Evolutionary conservation across 2,888 invertebrate species (phyloP).

Genomic region (Dynastes tityus): DNA sequence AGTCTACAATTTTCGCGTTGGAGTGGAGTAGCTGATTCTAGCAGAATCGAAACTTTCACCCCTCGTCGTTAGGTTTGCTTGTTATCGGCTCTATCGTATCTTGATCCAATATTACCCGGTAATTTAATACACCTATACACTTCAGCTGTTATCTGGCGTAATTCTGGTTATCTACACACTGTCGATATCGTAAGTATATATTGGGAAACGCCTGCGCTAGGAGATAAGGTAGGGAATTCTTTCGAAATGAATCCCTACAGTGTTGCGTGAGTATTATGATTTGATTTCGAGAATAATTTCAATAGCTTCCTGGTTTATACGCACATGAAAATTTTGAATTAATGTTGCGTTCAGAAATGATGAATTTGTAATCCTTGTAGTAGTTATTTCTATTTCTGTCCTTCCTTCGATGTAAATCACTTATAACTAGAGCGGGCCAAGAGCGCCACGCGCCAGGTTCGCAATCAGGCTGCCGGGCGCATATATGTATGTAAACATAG

Average conservation of each 20-base stretch:
- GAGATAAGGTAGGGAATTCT: constrained; percentile 4
- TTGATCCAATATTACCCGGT: constrained; percentile 32
- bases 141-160: constrained; percentile 5
- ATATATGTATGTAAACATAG: no score
- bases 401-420: no score
- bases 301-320: not conserved
- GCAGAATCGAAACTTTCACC: constrained; percentile 24
- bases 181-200: not conserved
- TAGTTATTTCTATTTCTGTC: no score
- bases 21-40: not conserved
- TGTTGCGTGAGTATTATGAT: not conserved
- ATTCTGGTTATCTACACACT: constrained; percentile 3
- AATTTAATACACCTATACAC: constrained; percentile 26
- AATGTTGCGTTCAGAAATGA: no score
- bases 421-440: no score
- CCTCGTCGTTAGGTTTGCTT: not conserved
- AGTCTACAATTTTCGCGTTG: not conserved
- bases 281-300: not conserved
- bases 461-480: no score
- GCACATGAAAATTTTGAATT: no score
- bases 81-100: constrained; percentile 5
- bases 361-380: no score
- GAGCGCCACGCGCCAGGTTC: no score
- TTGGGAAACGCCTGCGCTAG: not conserved
- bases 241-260: not conserved